These are phyloP conservation scores for Saxidomus purpurata DNA, from an alignment of 1,140 invertebrate species.

Conservation along the genomic window DNA sequence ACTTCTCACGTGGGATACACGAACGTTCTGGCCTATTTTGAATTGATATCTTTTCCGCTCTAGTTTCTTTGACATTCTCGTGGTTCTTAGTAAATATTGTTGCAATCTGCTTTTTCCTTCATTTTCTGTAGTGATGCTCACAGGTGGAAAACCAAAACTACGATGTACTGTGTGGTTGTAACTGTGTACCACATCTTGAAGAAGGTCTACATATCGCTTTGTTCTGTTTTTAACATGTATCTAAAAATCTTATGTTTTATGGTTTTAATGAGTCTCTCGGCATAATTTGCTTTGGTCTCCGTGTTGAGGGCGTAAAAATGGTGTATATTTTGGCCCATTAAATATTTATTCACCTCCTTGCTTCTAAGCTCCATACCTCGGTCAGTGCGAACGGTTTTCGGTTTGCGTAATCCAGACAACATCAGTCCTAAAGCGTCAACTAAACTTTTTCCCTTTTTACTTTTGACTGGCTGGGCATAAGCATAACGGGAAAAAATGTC, in stretches of 20 bases:
- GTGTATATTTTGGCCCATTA: neutral
- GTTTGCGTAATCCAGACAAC: neutral
- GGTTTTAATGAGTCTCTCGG: slow-evolving; percentile 29
- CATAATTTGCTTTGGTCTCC: slow-evolving; percentile 47
- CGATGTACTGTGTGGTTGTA: slow-evolving; percentile 40
- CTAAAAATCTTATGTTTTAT: slow-evolving; percentile 31
- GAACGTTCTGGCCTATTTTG: slow-evolving; percentile 11
- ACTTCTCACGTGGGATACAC: neutral
- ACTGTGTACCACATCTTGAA: slow-evolving; percentile 17
- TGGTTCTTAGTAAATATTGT: slow-evolving; percentile 13
- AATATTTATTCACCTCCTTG: neutral
- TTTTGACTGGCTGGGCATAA: slow-evolving; percentile 23
- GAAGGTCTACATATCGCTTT: neutral
- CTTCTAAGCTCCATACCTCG: slow-evolving; percentile 26
- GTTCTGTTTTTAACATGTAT: slow-evolving; percentile 34
- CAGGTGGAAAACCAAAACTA: neutral
- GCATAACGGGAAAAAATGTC: slow-evolving; percentile 37
- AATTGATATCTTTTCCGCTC: neutral
- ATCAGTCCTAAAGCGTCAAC: neutral
- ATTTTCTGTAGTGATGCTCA: neutral
- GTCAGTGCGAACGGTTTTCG: neutral
- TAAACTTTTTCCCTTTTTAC: slow-evolving; percentile 19
- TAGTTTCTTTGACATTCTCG: neutral
- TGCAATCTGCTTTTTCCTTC: slow-evolving; percentile 7
- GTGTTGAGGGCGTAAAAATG: slow-evolving; percentile 14